Percentiles rank a stretch among this genome's conserved stretches.
Evolutionary conservation across 53 echinoderm and acorn worm genomes (phyloP).

Genomic region (Echinometra lucunter): DNA sequence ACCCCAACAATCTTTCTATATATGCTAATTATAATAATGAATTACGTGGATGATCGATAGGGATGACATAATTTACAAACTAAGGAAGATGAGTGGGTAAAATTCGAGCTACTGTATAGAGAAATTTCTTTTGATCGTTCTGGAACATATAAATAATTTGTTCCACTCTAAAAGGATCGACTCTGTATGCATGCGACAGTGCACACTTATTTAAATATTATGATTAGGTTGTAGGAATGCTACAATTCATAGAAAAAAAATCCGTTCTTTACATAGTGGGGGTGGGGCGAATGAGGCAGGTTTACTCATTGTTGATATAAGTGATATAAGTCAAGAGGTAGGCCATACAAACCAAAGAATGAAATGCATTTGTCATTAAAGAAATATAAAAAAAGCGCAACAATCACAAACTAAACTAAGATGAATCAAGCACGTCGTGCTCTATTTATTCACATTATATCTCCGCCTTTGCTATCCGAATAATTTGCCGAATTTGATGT

Average conservation of each 20-base stretch:
- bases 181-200: no score
- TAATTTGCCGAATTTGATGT: conserved; percentile 22
- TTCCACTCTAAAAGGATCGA: no score
- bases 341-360: neutral
- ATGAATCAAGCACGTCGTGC: neutral
- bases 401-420: neutral
- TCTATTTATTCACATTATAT: neutral
- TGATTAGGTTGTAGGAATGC: no score
- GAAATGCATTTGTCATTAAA: neutral
- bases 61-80: neutral
- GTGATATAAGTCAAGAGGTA: no score
- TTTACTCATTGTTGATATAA: no score
- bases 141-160: no score
- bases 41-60: neutral
- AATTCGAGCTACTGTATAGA: neutral
- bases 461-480: neutral
- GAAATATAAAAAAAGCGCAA: neutral
- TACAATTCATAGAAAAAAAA: no score
- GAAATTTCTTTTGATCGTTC: no score
- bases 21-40: neutral
- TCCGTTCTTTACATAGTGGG: no score
- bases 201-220: no score
- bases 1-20: no score
- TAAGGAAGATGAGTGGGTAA: neutral
- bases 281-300: no score